Base-by-base conservation (phyloP, 92 coral and sea anemone genomes). In the Palythoa grandiflora region DNA sequence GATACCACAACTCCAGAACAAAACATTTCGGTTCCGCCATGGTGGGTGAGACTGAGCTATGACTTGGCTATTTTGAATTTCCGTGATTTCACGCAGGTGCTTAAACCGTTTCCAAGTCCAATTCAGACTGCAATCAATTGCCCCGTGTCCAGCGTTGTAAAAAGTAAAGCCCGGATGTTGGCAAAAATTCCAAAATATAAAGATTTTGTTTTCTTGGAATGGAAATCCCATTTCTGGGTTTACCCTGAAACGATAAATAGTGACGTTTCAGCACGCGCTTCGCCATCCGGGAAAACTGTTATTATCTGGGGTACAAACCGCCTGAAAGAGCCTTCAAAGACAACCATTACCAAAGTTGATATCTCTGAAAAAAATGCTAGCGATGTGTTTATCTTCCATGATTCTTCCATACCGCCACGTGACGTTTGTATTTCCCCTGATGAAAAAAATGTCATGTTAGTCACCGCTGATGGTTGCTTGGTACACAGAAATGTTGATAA, bases 341-440 rank as follows among this genome's bases (percentile, higher is more conserved):
- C 28, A 51, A 77, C 81, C 14, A 55, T 53, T 77, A 44, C 65
- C 10, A 19, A 2, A 10, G 65, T 77, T 53, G 7, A 77, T 9
- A 14, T 14, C 37, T n/a, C 11, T 11, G 81, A 53, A 15, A 28
- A 28, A 77, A 28, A 1, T 5, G 35, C 80, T 5, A 53, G 39
- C 68, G n/a, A 60, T 50, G 61, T 51, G 11, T 51, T 4, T 0
- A 20, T 20, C 80, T 76, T 35, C 5, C 21, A 10, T 19, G 17
- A 51, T 7, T 21, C 39, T 50, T 19, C 5, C 80, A 20, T 19
- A 6, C 40, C 38, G 80, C 39, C n/a, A 51, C 4, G 1, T n/a
- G 80, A 76, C 36, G 80, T 21, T 50, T 76, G 80, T 76, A 9
- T 76, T n/a, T 76, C 61, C 0, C 80, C 80, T 76, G 80, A 76